Evolutionary conservation across 37 sponge, comb jelly and placozoan species (phyloP).

Genomic region (Spongilla lacustris): DNA sequence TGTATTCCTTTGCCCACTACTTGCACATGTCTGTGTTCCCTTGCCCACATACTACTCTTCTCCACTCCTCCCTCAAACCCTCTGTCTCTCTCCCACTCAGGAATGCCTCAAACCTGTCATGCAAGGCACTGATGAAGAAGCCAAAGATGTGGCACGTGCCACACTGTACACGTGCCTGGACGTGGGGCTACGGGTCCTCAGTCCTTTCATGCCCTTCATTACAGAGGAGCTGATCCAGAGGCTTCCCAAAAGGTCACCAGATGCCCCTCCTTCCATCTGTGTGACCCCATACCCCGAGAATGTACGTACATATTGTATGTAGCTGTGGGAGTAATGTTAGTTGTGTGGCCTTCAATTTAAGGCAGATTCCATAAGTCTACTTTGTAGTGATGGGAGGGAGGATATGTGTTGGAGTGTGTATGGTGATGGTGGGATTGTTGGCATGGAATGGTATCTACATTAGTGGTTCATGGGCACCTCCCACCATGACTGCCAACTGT

Average conservation of each 20-base stretch:
- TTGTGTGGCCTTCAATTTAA: too few species aligned
- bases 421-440: too few species aligned
- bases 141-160: conserved; percentile 51
- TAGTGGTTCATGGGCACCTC: too few species aligned
- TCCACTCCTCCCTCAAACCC: too few species aligned
- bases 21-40: too few species aligned
- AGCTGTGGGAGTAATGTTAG: neutral
- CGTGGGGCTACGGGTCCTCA: conserved; percentile 84
- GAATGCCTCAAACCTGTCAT: conserved; percentile 89
- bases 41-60: too few species aligned
- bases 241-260: conserved; percentile 75
- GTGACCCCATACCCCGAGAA: conserved; percentile 87
- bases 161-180: conserved; percentile 97
- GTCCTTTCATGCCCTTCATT: conserved; percentile 98
- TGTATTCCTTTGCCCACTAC: too few species aligned
- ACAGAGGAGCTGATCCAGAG: conserved; percentile 97
- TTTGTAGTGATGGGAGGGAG: too few species aligned
- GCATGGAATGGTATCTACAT: too few species aligned
- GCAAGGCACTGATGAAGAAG: conserved; percentile 64
- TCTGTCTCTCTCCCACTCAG: conserved; percentile 19
- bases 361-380: too few species aligned
- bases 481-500: too few species aligned
- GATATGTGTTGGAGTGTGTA: too few species aligned
- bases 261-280: conserved; percentile 73
- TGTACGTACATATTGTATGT: conserved; percentile 24